Evolutionary conservation across 2,797 vertebrate species (phyloP), one percentile per base, ranked within the genome.

Genomic region (Clarias laeviceps): DNA sequence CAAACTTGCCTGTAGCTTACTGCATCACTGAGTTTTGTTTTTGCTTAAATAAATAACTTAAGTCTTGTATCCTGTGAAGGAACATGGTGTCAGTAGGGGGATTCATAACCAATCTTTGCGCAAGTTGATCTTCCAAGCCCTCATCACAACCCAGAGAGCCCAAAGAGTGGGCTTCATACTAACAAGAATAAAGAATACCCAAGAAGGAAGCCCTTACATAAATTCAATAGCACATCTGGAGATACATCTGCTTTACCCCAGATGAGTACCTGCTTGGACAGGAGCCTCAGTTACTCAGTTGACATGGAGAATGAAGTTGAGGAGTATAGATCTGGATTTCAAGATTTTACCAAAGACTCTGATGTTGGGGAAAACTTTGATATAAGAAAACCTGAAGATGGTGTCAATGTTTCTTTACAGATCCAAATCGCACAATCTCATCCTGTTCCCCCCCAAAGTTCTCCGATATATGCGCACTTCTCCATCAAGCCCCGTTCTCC

Each of bases 401-500:
- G 64, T 84, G 17, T 65, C 24, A 73, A 45, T 27, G 85, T 45
- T 32, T 69, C 65, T 80, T n/a, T 82, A 40, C 89, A 91, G 93
- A 86, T 86, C 0, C 0, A 78, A 29, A 85, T 89, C 0, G 86
- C 90, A 0, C 87, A 91, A 0, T 62, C 45, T 40, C 84, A 84
- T 86, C 32, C 66, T 0, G 40, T 59, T 56, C 80, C 76, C 5
- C 5, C 61, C 17, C 34, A 72, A 5, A 84, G 86, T 65, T 64
- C 86, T 85, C 74, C 89, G 76, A 20, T 88, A 89, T 18, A 54
- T 89, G 62, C 90, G 4, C 82, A 94, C 93, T 0, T 93, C 92
- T 40, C 94, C 94, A 1, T 87, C 94, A 0, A 95, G 94, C 85
- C 93, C 95, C 8, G 77, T 91, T 88, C 78, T 82, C 27, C 68